These are phyloP conservation scores for Mechanitis messenoides DNA, from an alignment of 2,888 invertebrate species.

Conservation along the genomic window DNA sequence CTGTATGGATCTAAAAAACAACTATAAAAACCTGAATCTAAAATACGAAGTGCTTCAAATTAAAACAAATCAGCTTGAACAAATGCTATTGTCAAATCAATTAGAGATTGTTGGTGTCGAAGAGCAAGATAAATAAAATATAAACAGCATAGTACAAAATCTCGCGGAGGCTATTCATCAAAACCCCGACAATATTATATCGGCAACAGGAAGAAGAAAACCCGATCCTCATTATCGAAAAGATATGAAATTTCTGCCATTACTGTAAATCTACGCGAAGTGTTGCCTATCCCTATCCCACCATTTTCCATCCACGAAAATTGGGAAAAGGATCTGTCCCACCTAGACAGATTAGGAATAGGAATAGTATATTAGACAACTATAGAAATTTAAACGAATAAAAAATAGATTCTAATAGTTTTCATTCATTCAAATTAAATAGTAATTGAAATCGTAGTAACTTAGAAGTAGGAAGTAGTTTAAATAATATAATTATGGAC, in stretches of 20 bases:
- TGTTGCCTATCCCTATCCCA: conserved; percentile 11
- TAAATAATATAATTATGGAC: background rate
- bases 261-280: background rate
- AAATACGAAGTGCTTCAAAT: background rate
- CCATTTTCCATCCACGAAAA: conserved; percentile 15
- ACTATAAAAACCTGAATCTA: background rate
- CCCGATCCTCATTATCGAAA: too few relatives aligned
- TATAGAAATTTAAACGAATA: conserved; percentile 11
- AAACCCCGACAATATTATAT: conserved; percentile 9
- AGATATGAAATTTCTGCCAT: too few relatives aligned
- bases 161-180: background rate
- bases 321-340: conserved; percentile 11
- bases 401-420: conserved; percentile 9
- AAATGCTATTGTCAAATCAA: background rate
- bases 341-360: conserved; percentile 11
- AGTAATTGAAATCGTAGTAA: conserved; percentile 1
- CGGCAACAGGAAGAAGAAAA: conserved; percentile 2
- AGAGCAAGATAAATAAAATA: conserved; percentile 6
- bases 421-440: conserved; percentile 8
- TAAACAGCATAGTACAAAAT: background rate
- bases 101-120: conserved; percentile 5
- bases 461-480: background rate
- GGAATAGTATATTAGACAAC: conserved; percentile 6
- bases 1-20: background rate
- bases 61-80: background rate